Conservation (phyloP, 2,888 invertebrate species). For the Caenorhabditis panamensis region DNA sequence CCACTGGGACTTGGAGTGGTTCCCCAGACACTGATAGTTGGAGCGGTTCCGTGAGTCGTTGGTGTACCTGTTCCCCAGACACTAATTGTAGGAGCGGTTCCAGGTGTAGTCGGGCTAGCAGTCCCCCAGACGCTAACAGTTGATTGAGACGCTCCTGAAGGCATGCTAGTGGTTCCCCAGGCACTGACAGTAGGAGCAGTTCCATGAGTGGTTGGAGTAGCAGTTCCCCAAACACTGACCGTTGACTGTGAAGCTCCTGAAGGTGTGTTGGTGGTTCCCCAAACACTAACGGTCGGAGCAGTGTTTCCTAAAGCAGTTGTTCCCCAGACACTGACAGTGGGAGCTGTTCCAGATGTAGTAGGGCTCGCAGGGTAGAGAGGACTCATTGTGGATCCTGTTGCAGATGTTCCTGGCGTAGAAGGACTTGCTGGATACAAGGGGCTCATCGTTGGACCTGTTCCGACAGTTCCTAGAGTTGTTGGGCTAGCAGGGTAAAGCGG, state of each 20-base stretch:
- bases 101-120: not conserved
- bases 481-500: not conserved
- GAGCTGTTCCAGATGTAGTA: not conserved
- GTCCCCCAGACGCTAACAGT: not conserved
- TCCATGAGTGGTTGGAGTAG: constrained; percentile 1
- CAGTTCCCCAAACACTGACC: not conserved
- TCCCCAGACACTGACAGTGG: constrained; percentile 16
- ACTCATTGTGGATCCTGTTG: too few species aligned
- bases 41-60: not conserved
- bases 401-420: too few species aligned
- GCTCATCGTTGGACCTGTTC: too few species aligned
- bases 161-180: not conserved
- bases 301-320: not conserved
- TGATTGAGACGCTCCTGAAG: not conserved
- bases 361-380: too few species aligned
- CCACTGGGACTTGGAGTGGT: too few species aligned
- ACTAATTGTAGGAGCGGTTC: not conserved
- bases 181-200: constrained; percentile 6
- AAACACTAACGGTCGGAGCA: constrained; percentile 3
- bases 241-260: not conserved
- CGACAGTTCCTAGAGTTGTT: too few species aligned
- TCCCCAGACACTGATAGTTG: constrained; percentile 10
- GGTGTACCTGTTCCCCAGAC: not conserved
- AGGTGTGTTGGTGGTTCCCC: not conserved
- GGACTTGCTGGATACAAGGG: too few species aligned